Evolutionary conservation across 2,888 invertebrate species (phyloP).

Genomic region (Caprella mutica): DNA sequence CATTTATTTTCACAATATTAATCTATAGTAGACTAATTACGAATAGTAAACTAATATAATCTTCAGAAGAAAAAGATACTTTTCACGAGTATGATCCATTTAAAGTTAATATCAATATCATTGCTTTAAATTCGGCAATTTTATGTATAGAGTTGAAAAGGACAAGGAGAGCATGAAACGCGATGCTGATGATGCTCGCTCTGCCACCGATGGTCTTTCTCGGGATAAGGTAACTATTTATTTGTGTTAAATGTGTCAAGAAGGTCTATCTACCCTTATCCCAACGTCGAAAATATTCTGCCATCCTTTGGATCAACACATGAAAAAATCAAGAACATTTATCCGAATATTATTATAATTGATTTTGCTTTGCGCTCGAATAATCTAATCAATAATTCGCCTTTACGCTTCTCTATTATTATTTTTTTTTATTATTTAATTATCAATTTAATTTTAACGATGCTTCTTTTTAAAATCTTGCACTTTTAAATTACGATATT

Average conservation of each 20-base stretch:
- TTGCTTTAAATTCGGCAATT: too few species aligned
- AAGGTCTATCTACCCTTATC: neutral
- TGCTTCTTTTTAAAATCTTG: too few species aligned
- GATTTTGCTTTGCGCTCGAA: neutral
- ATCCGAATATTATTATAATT: neutral
- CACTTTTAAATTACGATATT: neutral
- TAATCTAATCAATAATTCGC: neutral
- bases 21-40: too few species aligned
- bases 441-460: too few species aligned
- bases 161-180: conserved; percentile 30
- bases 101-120: too few species aligned
- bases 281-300: neutral
- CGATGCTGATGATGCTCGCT: conserved; percentile 28
- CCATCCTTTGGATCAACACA: neutral
- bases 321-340: neutral
- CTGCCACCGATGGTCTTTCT: conserved; percentile 25
- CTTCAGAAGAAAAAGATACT: too few species aligned
- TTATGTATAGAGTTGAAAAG: conserved; percentile 26
- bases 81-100: too few species aligned
- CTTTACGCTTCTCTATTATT: too few species aligned
- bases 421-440: too few species aligned
- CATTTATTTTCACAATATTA: neutral
- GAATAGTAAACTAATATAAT: too few species aligned
- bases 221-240: conserved; percentile 33
- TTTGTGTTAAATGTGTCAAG: neutral